phyloP scores from a whole-genome alignment of 37 sponge, comb jelly and placozoan species.

The Haliclona indistincta region DNA sequence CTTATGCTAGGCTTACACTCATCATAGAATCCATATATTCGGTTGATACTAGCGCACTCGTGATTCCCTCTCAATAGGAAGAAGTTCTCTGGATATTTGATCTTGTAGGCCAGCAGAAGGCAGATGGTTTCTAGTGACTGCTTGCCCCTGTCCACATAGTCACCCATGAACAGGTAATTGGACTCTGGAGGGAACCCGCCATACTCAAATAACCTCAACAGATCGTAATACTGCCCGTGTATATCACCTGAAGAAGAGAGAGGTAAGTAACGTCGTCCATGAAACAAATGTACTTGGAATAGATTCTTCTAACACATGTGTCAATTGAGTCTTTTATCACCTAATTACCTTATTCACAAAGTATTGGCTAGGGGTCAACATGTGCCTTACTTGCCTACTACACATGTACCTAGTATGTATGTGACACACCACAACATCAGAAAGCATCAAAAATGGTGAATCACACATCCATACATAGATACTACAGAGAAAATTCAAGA shows the following conservation, averaged over 20 bases:
- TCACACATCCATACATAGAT: too few species aligned
- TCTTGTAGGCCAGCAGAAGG: conserved; percentile 96
- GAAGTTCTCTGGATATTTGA: conserved; percentile 99
- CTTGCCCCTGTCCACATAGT: conserved; percentile 95
- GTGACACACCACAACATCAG: too few species aligned
- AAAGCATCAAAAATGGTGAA: too few species aligned
- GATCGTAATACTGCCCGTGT: conserved; percentile 96
- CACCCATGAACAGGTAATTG: conserved; percentile 94
- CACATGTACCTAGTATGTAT: too few species aligned
- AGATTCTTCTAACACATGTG: too few species aligned
- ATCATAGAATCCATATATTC: conserved; percentile 99
- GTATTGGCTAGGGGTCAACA: too few species aligned
- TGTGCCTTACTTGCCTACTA: too few species aligned
- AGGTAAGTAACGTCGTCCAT: neutral
- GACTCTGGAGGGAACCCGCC: conserved; percentile 97
- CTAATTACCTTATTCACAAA: too few species aligned
- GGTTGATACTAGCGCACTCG: conserved; percentile 99
- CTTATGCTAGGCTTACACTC: conserved; percentile 85
- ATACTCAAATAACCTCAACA: conserved; percentile 91
- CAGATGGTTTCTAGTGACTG: conserved; percentile 98
- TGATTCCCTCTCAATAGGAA: conserved; percentile 97
- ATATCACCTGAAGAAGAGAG: conserved; percentile 71
- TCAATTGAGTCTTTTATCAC: too few species aligned
- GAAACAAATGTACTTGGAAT: too few species aligned
- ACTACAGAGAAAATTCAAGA: too few species aligned